Conservation (phyloP, 2,888 invertebrate species). For the Perithous albicinctus region DNA sequence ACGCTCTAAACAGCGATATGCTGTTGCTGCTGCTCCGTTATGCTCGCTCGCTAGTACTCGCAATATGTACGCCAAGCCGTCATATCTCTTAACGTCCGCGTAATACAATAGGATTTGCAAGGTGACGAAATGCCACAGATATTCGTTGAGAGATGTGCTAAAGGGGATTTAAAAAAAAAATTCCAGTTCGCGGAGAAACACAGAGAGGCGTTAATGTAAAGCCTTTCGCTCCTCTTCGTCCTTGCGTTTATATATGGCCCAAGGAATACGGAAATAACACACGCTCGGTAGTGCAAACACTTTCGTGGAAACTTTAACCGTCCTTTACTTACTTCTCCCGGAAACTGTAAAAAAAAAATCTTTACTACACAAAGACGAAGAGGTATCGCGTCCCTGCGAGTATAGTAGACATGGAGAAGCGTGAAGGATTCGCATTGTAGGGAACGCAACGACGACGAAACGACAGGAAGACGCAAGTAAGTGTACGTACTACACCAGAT, state of each 20-base stretch:
- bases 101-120: constrained; percentile 41
- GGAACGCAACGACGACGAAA: constrained; percentile 14
- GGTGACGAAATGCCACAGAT: constrained; percentile 43
- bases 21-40: constrained; percentile 8
- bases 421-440: constrained; percentile 20
- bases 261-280: background rate
- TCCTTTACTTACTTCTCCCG: constrained; percentile 36
- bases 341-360: constrained; percentile 43
- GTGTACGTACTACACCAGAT: background rate
- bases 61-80: constrained; percentile 33
- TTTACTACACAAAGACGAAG: constrained; percentile 46
- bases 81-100: constrained; percentile 34
- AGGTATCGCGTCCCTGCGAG: background rate
- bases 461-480: constrained; percentile 17
- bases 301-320: constrained; percentile 34
- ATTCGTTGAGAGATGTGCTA: constrained; percentile 12
- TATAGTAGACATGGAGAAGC: background rate
- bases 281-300: constrained; percentile 45
- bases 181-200: constrained; percentile 21
- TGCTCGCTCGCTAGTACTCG: constrained; percentile 17
- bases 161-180: constrained; percentile 45
- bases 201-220: constrained; percentile 6
- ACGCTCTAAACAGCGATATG: constrained; percentile 6
- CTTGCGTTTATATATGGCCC: constrained; percentile 18
- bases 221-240: background rate